Conservation (phyloP, 2,888 invertebrate species). For the Tachina grossa region DNA sequence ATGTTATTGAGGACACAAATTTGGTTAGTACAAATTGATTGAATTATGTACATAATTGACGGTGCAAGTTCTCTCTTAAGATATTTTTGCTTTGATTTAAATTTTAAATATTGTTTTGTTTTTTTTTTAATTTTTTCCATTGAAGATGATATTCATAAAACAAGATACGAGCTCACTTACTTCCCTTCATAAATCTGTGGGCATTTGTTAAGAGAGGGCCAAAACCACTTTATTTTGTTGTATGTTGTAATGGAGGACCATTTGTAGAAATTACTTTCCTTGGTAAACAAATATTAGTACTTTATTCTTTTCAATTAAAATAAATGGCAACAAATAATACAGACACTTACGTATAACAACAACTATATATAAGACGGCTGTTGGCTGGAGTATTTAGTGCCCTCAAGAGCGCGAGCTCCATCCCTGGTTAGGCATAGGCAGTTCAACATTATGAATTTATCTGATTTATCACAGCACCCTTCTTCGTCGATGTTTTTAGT, state of each 20-base stretch:
- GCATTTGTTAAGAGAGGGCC: background rate
- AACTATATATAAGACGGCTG: background rate
- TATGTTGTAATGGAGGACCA: background rate
- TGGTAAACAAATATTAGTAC: background rate
- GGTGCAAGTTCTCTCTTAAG: conserved; percentile 33
- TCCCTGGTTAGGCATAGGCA: too few relatives aligned
- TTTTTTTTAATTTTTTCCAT: conserved; percentile 1
- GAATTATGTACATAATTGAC: conserved; percentile 80
- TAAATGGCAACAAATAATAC: background rate
- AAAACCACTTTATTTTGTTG: background rate
- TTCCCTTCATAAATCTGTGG: background rate
- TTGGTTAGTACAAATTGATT: conserved; percentile 79
- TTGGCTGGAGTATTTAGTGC: too few relatives aligned
- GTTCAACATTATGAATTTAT: too few relatives aligned
- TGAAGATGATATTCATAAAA: conserved; percentile 34
- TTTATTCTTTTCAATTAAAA: background rate
- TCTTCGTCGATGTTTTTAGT: too few relatives aligned
- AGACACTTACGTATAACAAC: background rate
- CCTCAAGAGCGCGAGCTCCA: too few relatives aligned
- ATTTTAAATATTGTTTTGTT: conserved; percentile 39
- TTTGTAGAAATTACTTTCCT: conserved; percentile 35
- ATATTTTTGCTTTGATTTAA: background rate
- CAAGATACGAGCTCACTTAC: background rate
- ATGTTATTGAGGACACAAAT: conserved; percentile 57
- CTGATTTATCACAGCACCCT: too few relatives aligned